Evolutionary conservation across 2,888 invertebrate species (phyloP).

Genomic region (Neelides folsomi): DNA sequence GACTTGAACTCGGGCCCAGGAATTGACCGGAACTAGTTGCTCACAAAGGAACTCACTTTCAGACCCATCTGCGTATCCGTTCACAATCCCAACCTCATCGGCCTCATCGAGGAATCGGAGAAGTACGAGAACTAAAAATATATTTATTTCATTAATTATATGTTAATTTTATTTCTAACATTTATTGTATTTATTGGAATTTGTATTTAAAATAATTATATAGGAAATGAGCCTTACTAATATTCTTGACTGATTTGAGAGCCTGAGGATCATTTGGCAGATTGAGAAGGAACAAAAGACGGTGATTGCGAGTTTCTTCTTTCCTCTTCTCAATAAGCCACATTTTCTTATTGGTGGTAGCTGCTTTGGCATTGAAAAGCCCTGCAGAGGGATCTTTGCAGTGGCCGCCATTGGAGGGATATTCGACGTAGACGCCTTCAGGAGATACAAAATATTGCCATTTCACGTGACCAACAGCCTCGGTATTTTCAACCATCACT

Average conservation of each 20-base stretch:
- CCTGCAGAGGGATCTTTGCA: constrained; percentile 5
- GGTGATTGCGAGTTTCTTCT: constrained; percentile 15
- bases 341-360: constrained; percentile 12
- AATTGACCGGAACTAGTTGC: constrained; percentile 16
- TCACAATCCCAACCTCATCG: constrained; percentile 21
- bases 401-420: constrained; percentile 38
- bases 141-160: too few relatives aligned
- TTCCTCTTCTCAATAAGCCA: constrained; percentile 21
- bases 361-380: constrained; percentile 9
- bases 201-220: too few relatives aligned
- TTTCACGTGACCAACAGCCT: constrained; percentile 38
- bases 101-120: constrained; percentile 17
- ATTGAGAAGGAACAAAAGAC: constrained; percentile 15
- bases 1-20: constrained; percentile 19
- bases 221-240: constrained; percentile 12
- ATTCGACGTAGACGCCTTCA: constrained; percentile 41
- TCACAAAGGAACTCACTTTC: constrained; percentile 15
- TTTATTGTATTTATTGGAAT: too few relatives aligned
- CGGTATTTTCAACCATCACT: constrained; percentile 40
- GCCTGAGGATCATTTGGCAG: constrained; percentile 9
- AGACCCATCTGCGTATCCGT: constrained; percentile 6
- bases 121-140: constrained; percentile 11
- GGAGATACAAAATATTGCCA: constrained; percentile 44
- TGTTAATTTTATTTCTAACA: too few relatives aligned
- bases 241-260: constrained; percentile 14